Evolutionary conservation across 2,113 vertebrate species (phyloP).

Genomic region (Elephas maximus): DNA sequence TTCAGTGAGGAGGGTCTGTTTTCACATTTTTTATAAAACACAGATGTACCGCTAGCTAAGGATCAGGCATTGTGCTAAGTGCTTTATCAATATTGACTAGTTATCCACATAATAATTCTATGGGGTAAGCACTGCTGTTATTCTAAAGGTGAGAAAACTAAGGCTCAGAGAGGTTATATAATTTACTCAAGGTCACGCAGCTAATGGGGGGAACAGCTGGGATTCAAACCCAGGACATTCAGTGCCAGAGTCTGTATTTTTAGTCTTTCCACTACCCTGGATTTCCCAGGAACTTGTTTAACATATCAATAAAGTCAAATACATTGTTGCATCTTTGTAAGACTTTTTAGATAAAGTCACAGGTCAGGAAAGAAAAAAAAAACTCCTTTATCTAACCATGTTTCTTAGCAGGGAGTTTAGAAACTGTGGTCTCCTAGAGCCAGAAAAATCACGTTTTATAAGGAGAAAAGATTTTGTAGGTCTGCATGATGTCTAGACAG

Average conservation of each 20-base stretch:
- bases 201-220: not conserved
- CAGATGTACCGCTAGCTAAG: not conserved
- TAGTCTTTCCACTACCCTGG: not conserved
- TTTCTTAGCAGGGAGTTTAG: conserved; percentile 28
- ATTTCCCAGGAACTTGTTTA: not conserved
- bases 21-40: not conserved
- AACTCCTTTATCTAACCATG: not conserved
- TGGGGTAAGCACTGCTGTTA: not conserved
- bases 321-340: not conserved
- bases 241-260: not conserved
- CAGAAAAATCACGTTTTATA: not conserved
- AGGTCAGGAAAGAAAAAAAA: not conserved
- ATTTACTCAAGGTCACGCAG: not conserved
- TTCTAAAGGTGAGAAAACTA: not conserved
- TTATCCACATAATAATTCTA: not conserved
- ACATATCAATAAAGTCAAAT: not conserved
- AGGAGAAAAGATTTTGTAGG: conserved; percentile 49
- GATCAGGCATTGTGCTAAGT: not conserved
- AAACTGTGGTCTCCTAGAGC: conserved; percentile 43
- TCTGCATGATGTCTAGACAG: conserved; percentile 52
- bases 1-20: not conserved
- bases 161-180: not conserved
- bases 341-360: conserved; percentile 41
- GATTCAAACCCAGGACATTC: not conserved
- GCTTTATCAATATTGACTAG: not conserved